Base-by-base conservation (phyloP, 2,888 invertebrate species). In the Rhagium mordax region DNA sequence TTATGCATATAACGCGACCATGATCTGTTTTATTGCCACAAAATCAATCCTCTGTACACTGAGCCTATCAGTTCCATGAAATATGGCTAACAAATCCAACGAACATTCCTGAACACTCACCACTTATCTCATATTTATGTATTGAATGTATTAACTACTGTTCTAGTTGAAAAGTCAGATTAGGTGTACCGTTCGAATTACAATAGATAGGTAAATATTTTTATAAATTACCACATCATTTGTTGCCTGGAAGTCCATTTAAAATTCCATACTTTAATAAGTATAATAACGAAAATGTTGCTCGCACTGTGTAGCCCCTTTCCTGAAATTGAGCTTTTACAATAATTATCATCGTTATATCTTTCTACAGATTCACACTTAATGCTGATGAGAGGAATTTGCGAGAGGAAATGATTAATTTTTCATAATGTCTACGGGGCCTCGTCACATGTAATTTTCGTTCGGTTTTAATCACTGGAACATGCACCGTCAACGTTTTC, bases 321-420 rank as follows among this genome's bases (percentile, higher is more conserved):
- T 21, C 33, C 20, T 33, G 53, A 65, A 55, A 65, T 53, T 53
- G 51, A 33, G 65, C 48, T 64, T 47, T 27, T 64, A 27, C 62
- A 53, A 65, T 51, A 65, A 65, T 65, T 65, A 53, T 65, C 65
- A 65, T 33, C 65, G 33, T 65, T 53, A 65, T 48, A 29, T 53
- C 65, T 33, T 53, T 13, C 27, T 33, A 18, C 65, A 33, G 33
- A 53, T 65, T 65, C 33, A 53, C 53, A 29, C 53, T 51, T 65
- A 49, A 64, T 29, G 64, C 15, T 53, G 53, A 53, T 53, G 65
- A 53, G 53, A 8, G 13, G 33, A 65, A 53, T 65, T 53, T 33
- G 53, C 13, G 13, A 65, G 33, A 27, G 64, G 48, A 53, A 53
- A 24, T 33, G n/a, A 65, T 65, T 33, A 65, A 53, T 53, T 65